Conservation (phyloP, 2,888 invertebrate genomes). For the Plebejus anna region DNA sequence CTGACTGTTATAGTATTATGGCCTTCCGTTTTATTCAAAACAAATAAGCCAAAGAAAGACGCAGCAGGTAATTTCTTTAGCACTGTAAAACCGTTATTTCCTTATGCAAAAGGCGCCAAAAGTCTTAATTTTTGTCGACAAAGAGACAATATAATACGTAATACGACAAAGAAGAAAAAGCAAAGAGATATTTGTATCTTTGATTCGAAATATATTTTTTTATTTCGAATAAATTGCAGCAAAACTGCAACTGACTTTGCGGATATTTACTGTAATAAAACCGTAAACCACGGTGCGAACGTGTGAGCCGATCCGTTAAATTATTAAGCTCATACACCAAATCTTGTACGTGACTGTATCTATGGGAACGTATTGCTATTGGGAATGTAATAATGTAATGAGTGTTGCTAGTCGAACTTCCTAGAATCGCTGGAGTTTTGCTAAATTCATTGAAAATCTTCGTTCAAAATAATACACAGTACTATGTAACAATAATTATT, state of each 20-base stretch:
- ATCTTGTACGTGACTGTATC: constrained; percentile 40
- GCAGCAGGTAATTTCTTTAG: constrained; percentile 4
- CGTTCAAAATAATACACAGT: background rate
- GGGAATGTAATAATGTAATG: background rate
- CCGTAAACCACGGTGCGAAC: constrained; percentile 14
- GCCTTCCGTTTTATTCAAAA: constrained; percentile 1
- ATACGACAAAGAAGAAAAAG: background rate
- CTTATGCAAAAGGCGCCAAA: constrained; percentile 10
- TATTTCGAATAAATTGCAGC: background rate
- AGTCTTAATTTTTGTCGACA: background rate
- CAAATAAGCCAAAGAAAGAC: background rate
- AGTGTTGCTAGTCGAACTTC: background rate
- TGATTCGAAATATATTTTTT: background rate
- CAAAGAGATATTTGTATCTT: background rate
- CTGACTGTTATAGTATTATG: background rate
- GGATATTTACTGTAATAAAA: constrained; percentile 11
- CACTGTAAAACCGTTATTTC: constrained; percentile 10
- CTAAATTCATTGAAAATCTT: background rate
- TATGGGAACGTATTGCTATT: constrained; percentile 17
- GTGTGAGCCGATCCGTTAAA: constrained; percentile 23
- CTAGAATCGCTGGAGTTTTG: background rate
- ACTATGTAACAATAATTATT: too few species aligned
- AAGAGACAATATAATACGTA: background rate
- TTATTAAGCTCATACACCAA: constrained; percentile 15
- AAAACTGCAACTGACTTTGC: background rate